phyloP scores from a whole-genome alignment of 2,113 vertebrate species.

The Brachyhypopomus occidentalis region DNA sequence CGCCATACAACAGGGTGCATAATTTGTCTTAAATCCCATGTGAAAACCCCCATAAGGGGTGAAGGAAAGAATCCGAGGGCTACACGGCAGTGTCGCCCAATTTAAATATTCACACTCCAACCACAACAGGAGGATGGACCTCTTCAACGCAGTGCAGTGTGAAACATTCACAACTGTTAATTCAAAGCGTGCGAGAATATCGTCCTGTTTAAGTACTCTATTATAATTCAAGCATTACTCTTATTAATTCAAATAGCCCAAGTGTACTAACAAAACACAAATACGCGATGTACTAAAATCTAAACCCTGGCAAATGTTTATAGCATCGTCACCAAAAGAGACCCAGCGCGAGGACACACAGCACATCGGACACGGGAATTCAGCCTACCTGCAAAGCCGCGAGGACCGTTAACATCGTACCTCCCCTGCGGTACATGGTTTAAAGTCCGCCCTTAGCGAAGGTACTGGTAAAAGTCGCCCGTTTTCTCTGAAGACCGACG shows the following conservation, averaged over 20 bases:
- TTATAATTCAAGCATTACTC: too few relatives aligned
- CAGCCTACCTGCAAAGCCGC: conserved; percentile 60
- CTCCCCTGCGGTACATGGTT: conserved; percentile 55
- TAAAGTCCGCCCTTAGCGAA: conserved; percentile 41
- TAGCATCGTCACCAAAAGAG: neutral
- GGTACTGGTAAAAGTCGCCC: conserved; percentile 23
- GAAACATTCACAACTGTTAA: too few relatives aligned
- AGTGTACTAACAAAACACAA: neutral
- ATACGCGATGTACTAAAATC: neutral
- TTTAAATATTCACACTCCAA: neutral
- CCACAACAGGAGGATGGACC: neutral
- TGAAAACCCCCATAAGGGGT: neutral
- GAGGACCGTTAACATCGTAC: conserved; percentile 56
- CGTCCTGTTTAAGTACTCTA: too few relatives aligned
- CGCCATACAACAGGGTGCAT: neutral
- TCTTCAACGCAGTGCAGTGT: too few relatives aligned
- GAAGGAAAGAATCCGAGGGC: neutral
- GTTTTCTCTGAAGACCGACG: conserved; percentile 36
- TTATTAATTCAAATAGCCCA: too few relatives aligned
- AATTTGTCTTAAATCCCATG: neutral
- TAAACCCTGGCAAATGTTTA: neutral
- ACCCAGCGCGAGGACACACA: neutral
- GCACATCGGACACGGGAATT: conserved; percentile 11
- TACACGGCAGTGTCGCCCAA: conserved; percentile 9
- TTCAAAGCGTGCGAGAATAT: too few relatives aligned